Base-by-base conservation (phyloP, 2,797 vertebrate genomes). In the Telmatherina bonti region DNA sequence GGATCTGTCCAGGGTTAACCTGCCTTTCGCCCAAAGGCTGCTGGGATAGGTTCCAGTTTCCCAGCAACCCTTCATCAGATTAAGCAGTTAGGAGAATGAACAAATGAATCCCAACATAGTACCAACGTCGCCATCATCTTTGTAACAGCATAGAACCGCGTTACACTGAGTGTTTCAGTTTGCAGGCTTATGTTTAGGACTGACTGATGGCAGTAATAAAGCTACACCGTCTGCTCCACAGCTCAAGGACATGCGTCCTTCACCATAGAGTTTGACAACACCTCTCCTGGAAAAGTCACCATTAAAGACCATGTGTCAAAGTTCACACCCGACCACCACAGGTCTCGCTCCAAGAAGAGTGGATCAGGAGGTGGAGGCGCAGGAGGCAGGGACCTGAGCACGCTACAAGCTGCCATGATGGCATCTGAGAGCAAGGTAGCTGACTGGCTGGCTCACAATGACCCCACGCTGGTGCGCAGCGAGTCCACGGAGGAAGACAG, bases 361-460 rank as follows among this genome's bases (percentile, higher is more conserved):
- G 93, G 95, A 66, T 89, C 91, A 53, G 93, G 91, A 94, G 78
- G 90, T 81, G 87, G 80, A 92, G 75, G 90, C 76, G 16, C 78
- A 2, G 85, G 81, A 26, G 91, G 92, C 15, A 95, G 96, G 85
- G 97, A 99, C 82, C 89, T 99, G 72, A 96, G 94, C 36, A 97
- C 95, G 1, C 95, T 99, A 81, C 97, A 99, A 74, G 96, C 96
- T 0, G 97, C 97, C 76, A 99, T 99, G 95, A 97, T 99, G 94
- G 98, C 97, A 0, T 97, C 97, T 0, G 97, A 99, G 85, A 97
- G 94, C 92, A 99, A 99, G 93, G 98, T 99, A 56, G 97, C 97
- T 4, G 97, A 99, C 88, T 99, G 98, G 98, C 93, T 99, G 69
- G 98, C 97, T 38, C 98, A 99, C 87, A 99, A 99, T 76, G 97